A percentile compares a stretch with the other conserved stretches of the same genome.
These are phyloP conservation scores for Gari tellinella DNA, from an alignment of 2,888 invertebrate species.

Conservation along the genomic window DNA sequence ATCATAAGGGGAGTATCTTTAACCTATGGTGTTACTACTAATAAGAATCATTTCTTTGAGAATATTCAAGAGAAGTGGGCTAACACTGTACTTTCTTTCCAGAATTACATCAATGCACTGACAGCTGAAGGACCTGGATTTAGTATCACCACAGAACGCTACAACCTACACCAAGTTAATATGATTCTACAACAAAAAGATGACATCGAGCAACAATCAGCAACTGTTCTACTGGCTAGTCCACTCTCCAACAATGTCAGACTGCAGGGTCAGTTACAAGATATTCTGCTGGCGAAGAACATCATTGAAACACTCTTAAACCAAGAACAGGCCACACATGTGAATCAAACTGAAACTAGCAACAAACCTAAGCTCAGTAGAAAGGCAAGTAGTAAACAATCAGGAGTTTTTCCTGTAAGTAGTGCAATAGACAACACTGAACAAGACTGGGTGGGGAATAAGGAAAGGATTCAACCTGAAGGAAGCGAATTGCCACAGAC, in stretches of 20 bases:
- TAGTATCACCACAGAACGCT: conserved; percentile 35
- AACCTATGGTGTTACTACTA: too few species aligned
- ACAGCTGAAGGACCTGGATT: conserved; percentile 54
- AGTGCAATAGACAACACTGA: not conserved
- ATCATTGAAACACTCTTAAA: conserved; percentile 23
- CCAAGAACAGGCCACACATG: not conserved
- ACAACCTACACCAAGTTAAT: conserved; percentile 44
- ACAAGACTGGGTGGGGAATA: not conserved
- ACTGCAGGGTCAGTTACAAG: conserved; percentile 57
- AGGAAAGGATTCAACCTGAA: not conserved
- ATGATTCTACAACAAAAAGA: conserved; percentile 62
- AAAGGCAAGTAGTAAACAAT: not conserved
- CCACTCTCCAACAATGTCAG: conserved; percentile 51
- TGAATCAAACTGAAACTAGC: too few species aligned
- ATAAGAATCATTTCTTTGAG: too few species aligned
- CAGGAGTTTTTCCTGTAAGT: not conserved
- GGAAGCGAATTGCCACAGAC: not conserved
- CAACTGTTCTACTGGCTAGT: conserved; percentile 56
- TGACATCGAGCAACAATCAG: conserved; percentile 58
- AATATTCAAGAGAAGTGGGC: too few species aligned
- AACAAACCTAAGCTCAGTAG: too few species aligned
- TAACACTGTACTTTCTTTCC: conserved; percentile 52
- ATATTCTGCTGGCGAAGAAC: conserved; percentile 51
- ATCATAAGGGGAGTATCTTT: too few species aligned
- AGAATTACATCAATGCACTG: conserved; percentile 66